Evolutionary conservation across 2,797 vertebrate species (phyloP).

Genomic region (Cynodonichthys magdalenae): DNA sequence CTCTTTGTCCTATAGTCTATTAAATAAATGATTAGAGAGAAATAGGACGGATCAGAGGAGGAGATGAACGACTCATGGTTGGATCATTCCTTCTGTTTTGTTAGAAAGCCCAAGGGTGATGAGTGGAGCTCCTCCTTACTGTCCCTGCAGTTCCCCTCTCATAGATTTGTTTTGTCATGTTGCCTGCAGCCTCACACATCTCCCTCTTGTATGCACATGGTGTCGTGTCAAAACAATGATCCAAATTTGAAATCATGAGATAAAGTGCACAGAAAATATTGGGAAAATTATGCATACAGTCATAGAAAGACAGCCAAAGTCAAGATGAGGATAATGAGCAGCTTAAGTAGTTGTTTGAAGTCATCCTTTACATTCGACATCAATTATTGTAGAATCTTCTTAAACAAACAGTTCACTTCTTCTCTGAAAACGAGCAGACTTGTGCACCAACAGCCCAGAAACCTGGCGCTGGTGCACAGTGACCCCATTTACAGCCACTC

Average conservation of each 20-base stretch:
- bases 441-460: background rate
- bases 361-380: too few relatives aligned
- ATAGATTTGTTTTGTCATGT: background rate
- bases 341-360: too few relatives aligned
- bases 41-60: background rate
- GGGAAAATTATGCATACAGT: too few relatives aligned
- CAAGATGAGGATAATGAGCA: too few relatives aligned
- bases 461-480: background rate
- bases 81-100: constrained; percentile 13
- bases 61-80: constrained; percentile 4
- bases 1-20: constrained; percentile 15
- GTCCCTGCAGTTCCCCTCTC: background rate
- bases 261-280: too few relatives aligned
- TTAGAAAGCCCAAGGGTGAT: constrained; percentile 10
- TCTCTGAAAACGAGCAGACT: background rate
- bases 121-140: constrained; percentile 7
- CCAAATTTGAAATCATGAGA: too few relatives aligned
- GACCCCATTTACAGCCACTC: constrained; percentile 3
- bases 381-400: too few relatives aligned
- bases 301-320: too few relatives aligned
- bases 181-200: background rate
- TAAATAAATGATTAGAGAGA: constrained; percentile 8
- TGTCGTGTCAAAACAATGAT: too few relatives aligned
- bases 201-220: background rate
- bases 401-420: too few relatives aligned